Evolutionary conservation across 1,140 invertebrate genomes (phyloP).

Genomic region (Tetragonula clypearis): DNA sequence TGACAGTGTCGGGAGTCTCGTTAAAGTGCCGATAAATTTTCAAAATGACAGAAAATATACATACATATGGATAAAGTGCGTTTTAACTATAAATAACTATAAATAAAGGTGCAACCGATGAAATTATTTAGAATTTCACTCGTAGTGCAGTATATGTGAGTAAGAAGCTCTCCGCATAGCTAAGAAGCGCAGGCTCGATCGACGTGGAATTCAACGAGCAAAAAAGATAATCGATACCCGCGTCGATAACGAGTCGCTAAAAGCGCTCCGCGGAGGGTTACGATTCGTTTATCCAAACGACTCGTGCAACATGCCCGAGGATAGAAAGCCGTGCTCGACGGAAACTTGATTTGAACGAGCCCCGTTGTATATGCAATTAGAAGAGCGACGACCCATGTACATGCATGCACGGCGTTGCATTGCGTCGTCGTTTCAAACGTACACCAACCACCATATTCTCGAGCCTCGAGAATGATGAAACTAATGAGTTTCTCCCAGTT

Average conservation of each 20-base stretch:
- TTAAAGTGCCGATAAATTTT: background rate
- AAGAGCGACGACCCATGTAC: constrained; percentile 54
- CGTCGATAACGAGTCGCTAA: constrained; percentile 44
- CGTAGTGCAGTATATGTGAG: background rate
- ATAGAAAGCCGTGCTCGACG: constrained; percentile 55
- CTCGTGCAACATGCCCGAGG: constrained; percentile 35
- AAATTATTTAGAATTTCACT: constrained; percentile 17
- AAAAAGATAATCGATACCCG: constrained; percentile 40
- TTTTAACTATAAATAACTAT: background rate
- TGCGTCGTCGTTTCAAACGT: constrained; percentile 20
- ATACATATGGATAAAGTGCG: background rate
- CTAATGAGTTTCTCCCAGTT: constrained; percentile 61
- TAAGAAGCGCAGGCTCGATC: constrained; percentile 4
- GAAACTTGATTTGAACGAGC: constrained; percentile 62
- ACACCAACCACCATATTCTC: constrained; percentile 1
- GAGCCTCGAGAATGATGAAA: constrained; percentile 49
- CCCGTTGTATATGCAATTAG: constrained; percentile 63
- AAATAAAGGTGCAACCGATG: background rate
- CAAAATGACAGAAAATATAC: background rate
- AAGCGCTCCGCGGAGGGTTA: constrained; percentile 24
- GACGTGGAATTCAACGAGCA: constrained; percentile 20
- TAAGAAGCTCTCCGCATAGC: background rate
- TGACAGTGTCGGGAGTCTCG: background rate
- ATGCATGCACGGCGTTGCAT: constrained; percentile 7
- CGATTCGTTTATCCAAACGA: constrained; percentile 30